These are phyloP conservation scores for Myiozetetes cayanensis DNA, from an alignment of 2,113 vertebrate genomes.

Conservation along the genomic window DNA sequence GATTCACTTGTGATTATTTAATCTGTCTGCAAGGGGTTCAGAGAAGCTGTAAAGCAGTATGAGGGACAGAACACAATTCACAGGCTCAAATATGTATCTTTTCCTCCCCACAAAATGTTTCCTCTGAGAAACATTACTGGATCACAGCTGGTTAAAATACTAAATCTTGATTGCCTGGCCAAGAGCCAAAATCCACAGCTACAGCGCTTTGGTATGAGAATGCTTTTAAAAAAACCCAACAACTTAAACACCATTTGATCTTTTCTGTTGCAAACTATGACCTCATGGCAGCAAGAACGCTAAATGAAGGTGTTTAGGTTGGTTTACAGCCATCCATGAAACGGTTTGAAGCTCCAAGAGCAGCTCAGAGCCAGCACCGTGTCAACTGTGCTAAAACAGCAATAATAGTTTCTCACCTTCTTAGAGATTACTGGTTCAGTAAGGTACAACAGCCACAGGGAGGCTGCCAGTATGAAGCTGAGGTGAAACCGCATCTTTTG, in stretches of 20 bases:
- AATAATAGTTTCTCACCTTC: constrained; percentile 74
- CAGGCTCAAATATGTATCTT: constrained; percentile 57
- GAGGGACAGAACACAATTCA: constrained; percentile 39
- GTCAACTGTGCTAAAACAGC: constrained; percentile 69
- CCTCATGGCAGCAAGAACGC: constrained; percentile 65
- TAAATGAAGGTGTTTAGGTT: constrained; percentile 71
- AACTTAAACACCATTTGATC: constrained; percentile 65
- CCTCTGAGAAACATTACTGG: constrained; percentile 69
- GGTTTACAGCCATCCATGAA: constrained; percentile 68
- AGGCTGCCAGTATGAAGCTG: constrained; percentile 48
- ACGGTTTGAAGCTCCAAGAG: constrained; percentile 57
- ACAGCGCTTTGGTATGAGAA: constrained; percentile 59
- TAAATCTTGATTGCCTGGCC: constrained; percentile 69
- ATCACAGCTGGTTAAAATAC: constrained; percentile 75
- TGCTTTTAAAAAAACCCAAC: not conserved
- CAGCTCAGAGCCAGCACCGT: constrained; percentile 44
- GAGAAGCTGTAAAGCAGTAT: constrained; percentile 10
- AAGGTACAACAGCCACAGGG: constrained; percentile 41
- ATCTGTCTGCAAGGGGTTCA: constrained; percentile 25
- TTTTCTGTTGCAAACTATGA: constrained; percentile 63
- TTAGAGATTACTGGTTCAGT: constrained; percentile 68
- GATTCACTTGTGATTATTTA: constrained; percentile 20
- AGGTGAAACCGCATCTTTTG: constrained; percentile 57
- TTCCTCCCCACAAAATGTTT: constrained; percentile 56
- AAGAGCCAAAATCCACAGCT: constrained; percentile 68